These are phyloP conservation scores for Sigmodon hispidus DNA, from an alignment of 2,113 vertebrate genomes.

Conservation along the genomic window DNA sequence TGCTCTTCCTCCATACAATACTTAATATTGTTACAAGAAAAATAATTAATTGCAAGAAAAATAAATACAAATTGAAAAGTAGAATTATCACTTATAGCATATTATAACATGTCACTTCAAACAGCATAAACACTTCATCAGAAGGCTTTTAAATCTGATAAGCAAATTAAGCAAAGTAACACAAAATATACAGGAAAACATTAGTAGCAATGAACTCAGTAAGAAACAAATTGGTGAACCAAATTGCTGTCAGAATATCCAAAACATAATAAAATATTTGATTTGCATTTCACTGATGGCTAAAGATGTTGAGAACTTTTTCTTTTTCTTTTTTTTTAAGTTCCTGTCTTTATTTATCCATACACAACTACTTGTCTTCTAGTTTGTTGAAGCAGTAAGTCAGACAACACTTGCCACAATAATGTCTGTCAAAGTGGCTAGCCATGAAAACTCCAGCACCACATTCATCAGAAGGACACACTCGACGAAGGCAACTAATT, in stretches of 20 bases:
- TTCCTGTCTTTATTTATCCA: too few species aligned
- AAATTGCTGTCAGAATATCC: not conserved
- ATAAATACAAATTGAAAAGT: not conserved
- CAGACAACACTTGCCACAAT: too few species aligned
- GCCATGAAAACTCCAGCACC: too few species aligned
- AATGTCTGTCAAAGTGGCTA: too few species aligned
- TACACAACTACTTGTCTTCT: too few species aligned
- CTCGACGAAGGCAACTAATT: too few species aligned
- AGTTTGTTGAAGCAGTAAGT: too few species aligned
- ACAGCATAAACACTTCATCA: not conserved
- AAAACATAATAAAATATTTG: too few species aligned
- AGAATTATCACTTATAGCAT: not conserved
- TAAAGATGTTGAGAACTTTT: too few species aligned
- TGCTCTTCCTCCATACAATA: not conserved
- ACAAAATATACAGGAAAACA: not conserved
- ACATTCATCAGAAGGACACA: too few species aligned
- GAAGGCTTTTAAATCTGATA: not conserved
- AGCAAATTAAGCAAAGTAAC: not conserved
- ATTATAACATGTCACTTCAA: not conserved
- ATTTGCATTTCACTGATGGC: too few species aligned
- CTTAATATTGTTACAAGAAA: not conserved
- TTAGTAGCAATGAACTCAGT: not conserved
- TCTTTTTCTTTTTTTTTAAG: too few species aligned
- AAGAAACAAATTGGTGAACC: not conserved
- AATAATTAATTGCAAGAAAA: not conserved